These are phyloP conservation scores for Leptobrachium leishanense DNA, from an alignment of 2,113 vertebrate genomes.

Conservation along the genomic window DNA sequence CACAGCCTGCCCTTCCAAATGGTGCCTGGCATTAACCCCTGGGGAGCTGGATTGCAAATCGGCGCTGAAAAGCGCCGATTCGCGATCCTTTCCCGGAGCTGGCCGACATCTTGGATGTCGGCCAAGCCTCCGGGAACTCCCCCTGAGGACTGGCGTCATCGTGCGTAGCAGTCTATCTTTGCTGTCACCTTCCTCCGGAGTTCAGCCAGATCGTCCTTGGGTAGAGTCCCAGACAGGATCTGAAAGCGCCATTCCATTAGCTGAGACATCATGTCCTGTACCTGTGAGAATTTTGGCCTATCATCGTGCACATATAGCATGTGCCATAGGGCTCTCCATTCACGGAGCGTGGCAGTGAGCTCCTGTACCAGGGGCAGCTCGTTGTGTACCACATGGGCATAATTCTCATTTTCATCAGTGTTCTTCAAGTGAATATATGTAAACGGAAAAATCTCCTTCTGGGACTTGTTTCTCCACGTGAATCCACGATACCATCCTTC, in stretches of 20 bases:
- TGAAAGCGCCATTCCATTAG: slow-evolving; percentile 94
- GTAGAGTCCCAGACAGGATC: slow-evolving; percentile 92
- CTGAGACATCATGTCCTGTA: slow-evolving; percentile 90
- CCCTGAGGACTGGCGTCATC: too few species aligned
- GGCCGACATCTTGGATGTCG: too few species aligned
- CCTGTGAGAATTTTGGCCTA: slow-evolving; percentile 71
- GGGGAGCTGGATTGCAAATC: too few species aligned
- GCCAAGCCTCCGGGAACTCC: too few species aligned
- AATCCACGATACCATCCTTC: slow-evolving; percentile 96
- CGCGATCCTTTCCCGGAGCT: too few species aligned
- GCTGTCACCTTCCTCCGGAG: slow-evolving; percentile 96
- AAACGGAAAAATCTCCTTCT: slow-evolving; percentile 92
- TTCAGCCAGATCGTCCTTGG: slow-evolving; percentile 92
- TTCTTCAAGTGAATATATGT: slow-evolving; percentile 91
- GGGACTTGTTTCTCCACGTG: slow-evolving; percentile 83
- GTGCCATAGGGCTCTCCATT: slow-evolving; percentile 95
- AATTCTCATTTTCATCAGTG: slow-evolving; percentile 75
- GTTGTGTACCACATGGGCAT: slow-evolving; percentile 85
- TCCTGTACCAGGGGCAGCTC: slow-evolving; percentile 90
- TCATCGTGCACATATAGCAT: slow-evolving; percentile 86
- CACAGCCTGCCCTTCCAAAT: too few species aligned
- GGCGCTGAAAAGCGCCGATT: too few species aligned
- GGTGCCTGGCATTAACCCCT: too few species aligned
- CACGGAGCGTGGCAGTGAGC: slow-evolving; percentile 83
- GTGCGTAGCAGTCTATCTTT: too few species aligned